Evolutionary conservation across 2,113 vertebrate genomes (phyloP), one percentile per base, ranked within the genome.

Genomic region (Struthidea cinerea): DNA sequence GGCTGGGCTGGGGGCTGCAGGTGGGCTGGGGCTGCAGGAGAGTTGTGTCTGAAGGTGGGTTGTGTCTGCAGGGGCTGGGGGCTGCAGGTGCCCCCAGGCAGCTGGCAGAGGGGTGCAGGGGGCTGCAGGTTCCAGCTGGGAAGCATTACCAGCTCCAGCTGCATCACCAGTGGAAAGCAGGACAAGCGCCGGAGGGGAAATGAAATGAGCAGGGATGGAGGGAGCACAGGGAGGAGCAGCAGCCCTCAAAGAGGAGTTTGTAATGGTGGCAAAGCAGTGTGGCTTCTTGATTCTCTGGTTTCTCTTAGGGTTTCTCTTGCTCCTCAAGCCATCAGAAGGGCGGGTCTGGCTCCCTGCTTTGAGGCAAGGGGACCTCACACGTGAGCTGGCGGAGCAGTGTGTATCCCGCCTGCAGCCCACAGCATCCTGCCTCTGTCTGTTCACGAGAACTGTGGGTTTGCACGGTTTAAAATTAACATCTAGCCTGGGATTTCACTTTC

Each of bases 381-480:
- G 17, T 8, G 35, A 19, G n/a, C 20, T 11, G 13, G 10, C 0
- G 16, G 82, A n/a, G 37, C 74, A 3, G 18, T 0, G 15, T 0
- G 2, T 10, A 44, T 47, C n/a, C 39, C 46, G 32, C 64, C 39
- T 4, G n/a, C 16, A 9, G 50, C 13, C 55, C 56, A 0, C 42
- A n/a, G 30, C 41, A 6, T 39, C 50, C 42, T 13, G 13, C 12
- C 16, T 5, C 50, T 6, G 10, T 6, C 14, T 24, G 23, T 3
- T 4, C 10, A 4, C 8, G 19, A 20, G n/a, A 26, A 1, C 3
- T 0, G 32, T 3, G 37, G 3, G 7, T 60, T 28, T n/a, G 39
- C 30, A 1, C 1, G 2, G 5, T 46, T 65, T 17, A 2, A 56
- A 65, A 42, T 44, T 3, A 46, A 21, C 67, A 22, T 5, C 53